phyloP scores from a whole-genome alignment of 2,113 vertebrate species.

The Beaufortia kweichowensis region DNA sequence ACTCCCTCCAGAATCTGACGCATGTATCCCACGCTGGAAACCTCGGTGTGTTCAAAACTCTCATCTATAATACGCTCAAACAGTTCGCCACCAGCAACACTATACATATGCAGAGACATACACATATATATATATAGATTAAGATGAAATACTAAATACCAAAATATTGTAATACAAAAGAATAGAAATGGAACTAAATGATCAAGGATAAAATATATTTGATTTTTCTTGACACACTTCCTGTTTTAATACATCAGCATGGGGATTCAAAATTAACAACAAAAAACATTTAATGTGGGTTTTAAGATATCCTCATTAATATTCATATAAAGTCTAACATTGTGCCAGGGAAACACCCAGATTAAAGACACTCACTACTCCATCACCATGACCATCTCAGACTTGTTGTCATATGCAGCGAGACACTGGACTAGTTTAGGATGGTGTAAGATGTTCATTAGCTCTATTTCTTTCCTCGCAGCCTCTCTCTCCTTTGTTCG shows the following conservation, averaged over 20 bases:
- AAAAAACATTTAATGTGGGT: too few relatives aligned
- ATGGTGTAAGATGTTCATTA: constrained; percentile 87
- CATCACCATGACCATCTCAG: constrained; percentile 85
- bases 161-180: not conserved
- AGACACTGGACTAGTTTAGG: constrained; percentile 83
- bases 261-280: too few relatives aligned
- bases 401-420: constrained; percentile 78
- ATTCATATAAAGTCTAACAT: too few relatives aligned
- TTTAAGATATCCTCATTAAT: too few relatives aligned
- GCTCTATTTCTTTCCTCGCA: constrained; percentile 77
- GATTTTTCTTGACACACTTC: too few relatives aligned
- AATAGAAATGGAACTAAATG: not conserved
- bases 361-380: constrained; percentile 80
- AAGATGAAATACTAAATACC: not conserved
- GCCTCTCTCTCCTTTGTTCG: constrained; percentile 75
- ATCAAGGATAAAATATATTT: too few relatives aligned
- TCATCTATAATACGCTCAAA: constrained; percentile 95
- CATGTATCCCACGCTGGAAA: constrained; percentile 84
- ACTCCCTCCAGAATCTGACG: constrained; percentile 91
- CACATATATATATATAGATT: not conserved
- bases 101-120: constrained; percentile 60
- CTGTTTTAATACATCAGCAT: too few relatives aligned
- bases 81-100: constrained; percentile 91
- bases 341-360: not conserved
- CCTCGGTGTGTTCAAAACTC: constrained; percentile 85